These are phyloP conservation scores for Dasyurus viverrinus DNA, from an alignment of 2,113 vertebrate genomes.

Conservation along the genomic window DNA sequence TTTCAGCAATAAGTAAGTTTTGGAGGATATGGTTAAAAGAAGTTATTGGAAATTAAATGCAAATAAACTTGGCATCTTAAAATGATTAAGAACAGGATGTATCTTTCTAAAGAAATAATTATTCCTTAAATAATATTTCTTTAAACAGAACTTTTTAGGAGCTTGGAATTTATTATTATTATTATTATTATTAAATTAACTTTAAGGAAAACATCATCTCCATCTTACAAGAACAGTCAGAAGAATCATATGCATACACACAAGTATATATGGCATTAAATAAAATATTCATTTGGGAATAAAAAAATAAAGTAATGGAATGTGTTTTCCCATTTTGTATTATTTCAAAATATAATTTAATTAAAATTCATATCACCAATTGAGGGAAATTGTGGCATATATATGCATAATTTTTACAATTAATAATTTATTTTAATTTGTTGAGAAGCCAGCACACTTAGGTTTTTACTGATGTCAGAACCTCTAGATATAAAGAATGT, in stretches of 20 bases:
- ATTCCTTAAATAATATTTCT: background rate
- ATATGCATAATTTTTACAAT: background rate
- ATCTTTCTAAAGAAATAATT: background rate
- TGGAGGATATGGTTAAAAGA: background rate
- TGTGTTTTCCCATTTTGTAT: background rate
- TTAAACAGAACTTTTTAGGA: background rate
- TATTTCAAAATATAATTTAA: background rate
- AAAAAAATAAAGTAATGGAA: background rate
- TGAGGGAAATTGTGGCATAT: background rate
- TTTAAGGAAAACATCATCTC: background rate
- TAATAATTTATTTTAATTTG: background rate
- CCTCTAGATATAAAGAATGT: background rate
- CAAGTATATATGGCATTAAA: background rate
- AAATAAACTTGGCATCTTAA: background rate
- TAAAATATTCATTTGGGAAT: background rate
- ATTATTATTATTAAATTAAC: background rate
- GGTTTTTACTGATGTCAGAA: background rate
- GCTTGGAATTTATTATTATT: background rate
- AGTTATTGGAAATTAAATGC: background rate
- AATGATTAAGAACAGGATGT: background rate
- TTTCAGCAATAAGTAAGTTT: background rate
- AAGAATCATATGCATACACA: background rate
- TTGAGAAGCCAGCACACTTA: background rate
- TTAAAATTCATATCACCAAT: background rate
- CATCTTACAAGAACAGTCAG: background rate